phyloP scores from a whole-genome alignment of 2,888 invertebrate species.

The Parnassius smintheus region DNA sequence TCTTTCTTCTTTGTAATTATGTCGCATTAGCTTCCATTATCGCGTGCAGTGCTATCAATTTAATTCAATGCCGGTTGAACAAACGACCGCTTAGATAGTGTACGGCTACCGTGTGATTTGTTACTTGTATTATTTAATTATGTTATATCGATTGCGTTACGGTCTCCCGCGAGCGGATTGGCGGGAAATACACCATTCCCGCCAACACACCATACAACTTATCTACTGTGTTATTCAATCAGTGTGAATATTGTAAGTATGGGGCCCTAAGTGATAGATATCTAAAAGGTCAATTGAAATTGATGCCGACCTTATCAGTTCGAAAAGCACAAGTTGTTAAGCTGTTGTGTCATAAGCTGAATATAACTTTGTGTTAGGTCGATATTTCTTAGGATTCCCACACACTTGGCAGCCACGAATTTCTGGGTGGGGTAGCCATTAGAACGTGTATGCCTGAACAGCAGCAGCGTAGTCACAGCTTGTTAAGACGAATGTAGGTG shows the following conservation, averaged over 20 bases:
- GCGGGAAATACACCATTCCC: conserved; percentile 5
- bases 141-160: conserved; percentile 36
- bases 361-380: too few species aligned
- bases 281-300: conserved; percentile 23
- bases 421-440: too few species aligned
- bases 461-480: too few species aligned
- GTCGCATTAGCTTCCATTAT: conserved; percentile 58
- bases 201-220: conserved; percentile 9
- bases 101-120: conserved; percentile 43
- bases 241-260: conserved; percentile 19
- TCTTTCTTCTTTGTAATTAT: conserved; percentile 51
- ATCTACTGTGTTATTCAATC: conserved; percentile 13
- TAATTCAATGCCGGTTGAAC: conserved; percentile 63
- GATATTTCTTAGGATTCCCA: too few species aligned
- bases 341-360: too few species aligned
- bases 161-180: conserved; percentile 21
- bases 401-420: too few species aligned
- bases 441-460: too few species aligned
- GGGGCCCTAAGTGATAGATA: background rate
- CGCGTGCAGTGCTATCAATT: conserved; percentile 56
- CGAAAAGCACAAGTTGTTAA: background rate
- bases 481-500: too few species aligned
- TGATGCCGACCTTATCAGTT: conserved; percentile 3
- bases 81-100: conserved; percentile 42
- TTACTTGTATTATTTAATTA: conserved; percentile 34